These are phyloP conservation scores for Thunnus thynnus DNA, from an alignment of 2,113 vertebrate genomes.

Conservation along the genomic window DNA sequence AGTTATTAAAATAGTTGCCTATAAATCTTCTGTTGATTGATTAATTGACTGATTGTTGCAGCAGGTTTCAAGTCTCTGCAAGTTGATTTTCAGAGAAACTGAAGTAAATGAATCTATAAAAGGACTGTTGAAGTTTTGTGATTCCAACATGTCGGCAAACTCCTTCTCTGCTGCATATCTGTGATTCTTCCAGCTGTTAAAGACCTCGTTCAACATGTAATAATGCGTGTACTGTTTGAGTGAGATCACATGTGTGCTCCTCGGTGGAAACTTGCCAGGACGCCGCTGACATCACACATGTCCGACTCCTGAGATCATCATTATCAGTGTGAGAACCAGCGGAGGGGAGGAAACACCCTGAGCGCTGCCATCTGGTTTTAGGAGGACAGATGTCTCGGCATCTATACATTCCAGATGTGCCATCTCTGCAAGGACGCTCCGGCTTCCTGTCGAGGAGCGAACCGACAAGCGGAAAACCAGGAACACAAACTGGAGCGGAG, in stretches of 20 bases:
- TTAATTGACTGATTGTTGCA: too few species aligned
- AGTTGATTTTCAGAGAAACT: too few species aligned
- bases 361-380: slow-evolving; percentile 55
- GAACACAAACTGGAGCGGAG: slow-evolving; percentile 23
- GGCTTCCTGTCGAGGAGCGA: slow-evolving; percentile 21
- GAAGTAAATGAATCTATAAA: too few species aligned
- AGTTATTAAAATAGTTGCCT: too few species aligned
- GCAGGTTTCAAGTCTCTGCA: too few species aligned
- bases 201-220: background rate
- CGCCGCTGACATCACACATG: slow-evolving; percentile 53
- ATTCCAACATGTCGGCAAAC: background rate
- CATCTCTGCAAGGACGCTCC: background rate
- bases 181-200: background rate
- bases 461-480: background rate
- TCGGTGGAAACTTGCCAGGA: slow-evolving; percentile 28
- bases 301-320: slow-evolving; percentile 63
- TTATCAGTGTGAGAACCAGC: slow-evolving; percentile 86
- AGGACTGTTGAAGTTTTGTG: too few species aligned
- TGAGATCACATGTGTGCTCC: background rate
- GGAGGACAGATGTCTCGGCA: slow-evolving; percentile 49
- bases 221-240: background rate
- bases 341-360: slow-evolving; percentile 9
- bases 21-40: too few species aligned
- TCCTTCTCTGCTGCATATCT: background rate
- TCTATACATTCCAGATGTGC: slow-evolving; percentile 66